Evolutionary conservation across 2,888 invertebrate genomes (phyloP).

Genomic region (Campoletis raptor): DNA sequence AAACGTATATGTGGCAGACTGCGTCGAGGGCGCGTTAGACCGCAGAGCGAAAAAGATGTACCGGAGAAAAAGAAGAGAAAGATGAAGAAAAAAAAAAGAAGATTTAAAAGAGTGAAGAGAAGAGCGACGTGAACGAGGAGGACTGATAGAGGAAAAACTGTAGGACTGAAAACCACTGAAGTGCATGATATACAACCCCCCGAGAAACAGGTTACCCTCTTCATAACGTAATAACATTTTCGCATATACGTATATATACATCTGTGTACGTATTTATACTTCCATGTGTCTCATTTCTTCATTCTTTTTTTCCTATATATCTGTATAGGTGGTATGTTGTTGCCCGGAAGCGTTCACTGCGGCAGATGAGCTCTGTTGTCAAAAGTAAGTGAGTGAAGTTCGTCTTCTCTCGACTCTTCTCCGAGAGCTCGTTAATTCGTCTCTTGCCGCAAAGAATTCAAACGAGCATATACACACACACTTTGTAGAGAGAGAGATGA

Average conservation of each 20-base stretch:
- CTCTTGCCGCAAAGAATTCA: slow-evolving; percentile 52
- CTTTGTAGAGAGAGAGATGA: not conserved
- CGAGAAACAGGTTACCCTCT: slow-evolving; percentile 48
- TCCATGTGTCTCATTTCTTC: not conserved
- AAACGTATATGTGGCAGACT: slow-evolving; percentile 1
- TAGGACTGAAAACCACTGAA: slow-evolving; percentile 37
- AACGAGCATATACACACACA: slow-evolving; percentile 13
- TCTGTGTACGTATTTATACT: not conserved
- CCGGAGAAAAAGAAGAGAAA: not conserved
- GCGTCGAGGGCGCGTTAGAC: slow-evolving; percentile 54
- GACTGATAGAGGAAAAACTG: slow-evolving; percentile 14
- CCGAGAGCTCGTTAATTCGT: slow-evolving; percentile 62
- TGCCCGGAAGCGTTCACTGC: slow-evolving; percentile 19
- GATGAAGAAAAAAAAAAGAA: slow-evolving; percentile 5
- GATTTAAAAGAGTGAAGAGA: slow-evolving; percentile 23
- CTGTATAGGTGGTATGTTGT: not conserved
- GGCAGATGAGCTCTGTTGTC: slow-evolving; percentile 40
- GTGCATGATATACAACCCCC: slow-evolving; percentile 26
- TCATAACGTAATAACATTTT: slow-evolving; percentile 63
- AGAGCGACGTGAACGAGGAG: slow-evolving; percentile 13
- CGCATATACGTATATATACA: not conserved
- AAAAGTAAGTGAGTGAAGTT: slow-evolving; percentile 52
- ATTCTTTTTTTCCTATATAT: not conserved
- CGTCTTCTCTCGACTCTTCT: slow-evolving; percentile 38
- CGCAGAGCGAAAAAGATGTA: slow-evolving; percentile 36